A percentile compares a stretch with the other conserved stretches of the same genome.
phyloP scores from a whole-genome alignment of 2,797 vertebrate genomes.

The Pseudomugil gertrudae region DNA sequence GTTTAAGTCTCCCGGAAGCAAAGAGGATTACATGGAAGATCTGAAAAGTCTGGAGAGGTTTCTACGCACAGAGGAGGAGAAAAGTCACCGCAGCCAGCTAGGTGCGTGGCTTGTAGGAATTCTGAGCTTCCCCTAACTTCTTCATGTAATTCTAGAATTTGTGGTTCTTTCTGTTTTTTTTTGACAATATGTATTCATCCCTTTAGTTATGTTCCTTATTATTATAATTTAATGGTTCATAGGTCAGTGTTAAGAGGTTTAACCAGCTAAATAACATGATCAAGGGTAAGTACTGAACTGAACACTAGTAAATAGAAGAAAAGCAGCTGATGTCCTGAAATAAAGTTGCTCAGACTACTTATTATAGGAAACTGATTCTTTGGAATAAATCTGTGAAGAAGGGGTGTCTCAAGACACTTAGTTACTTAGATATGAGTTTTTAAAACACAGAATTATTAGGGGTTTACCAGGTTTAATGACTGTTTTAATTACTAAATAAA shows the following conservation, averaged over 20 bases:
- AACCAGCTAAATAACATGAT: no score
- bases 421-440: background rate
- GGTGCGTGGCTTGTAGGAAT: conserved; percentile 74
- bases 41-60: conserved; percentile 89
- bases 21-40: conserved; percentile 93
- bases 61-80: conserved; percentile 91
- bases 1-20: conserved; percentile 88
- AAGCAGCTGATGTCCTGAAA: background rate
- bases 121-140: no score
- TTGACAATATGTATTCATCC: no score
- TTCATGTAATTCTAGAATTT: background rate
- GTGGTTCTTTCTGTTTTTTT: no score
- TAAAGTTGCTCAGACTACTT: no score
- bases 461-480: no score
- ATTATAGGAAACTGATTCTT: background rate
- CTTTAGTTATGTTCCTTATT: no score
- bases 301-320: background rate
- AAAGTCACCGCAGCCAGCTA: conserved; percentile 89
- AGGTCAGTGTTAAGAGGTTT: no score
- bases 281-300: no score
- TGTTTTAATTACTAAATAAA: background rate
- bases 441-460: background rate
- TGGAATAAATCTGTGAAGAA: no score
- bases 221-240: no score
- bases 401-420: background rate